Conservation (phyloP, 2,888 invertebrate species). For the Luffia ferchaultella region DNA sequence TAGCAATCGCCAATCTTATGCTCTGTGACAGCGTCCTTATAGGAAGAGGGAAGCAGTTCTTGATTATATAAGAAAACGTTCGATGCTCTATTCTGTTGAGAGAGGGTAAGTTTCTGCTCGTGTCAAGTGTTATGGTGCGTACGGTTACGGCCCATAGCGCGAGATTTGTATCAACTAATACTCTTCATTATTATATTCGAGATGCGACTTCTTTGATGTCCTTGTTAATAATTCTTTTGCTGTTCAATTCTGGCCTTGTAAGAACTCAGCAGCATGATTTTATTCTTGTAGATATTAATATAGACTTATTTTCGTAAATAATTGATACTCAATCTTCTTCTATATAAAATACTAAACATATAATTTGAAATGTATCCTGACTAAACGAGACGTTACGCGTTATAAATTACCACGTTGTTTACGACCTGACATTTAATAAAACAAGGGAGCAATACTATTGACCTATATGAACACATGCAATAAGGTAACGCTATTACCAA, state of each 20-base stretch:
- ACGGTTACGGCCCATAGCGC: conserved; percentile 8
- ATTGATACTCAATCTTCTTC: too few species aligned
- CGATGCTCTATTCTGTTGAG: conserved; percentile 36
- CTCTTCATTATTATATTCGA: background rate
- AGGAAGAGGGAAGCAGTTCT: conserved; percentile 28
- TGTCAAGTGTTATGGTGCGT: conserved; percentile 25
- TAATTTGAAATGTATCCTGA: too few species aligned
- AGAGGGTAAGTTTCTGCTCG: conserved; percentile 35
- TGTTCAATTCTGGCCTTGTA: background rate
- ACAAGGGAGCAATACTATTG: background rate
- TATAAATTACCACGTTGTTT: background rate
- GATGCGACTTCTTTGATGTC: background rate
- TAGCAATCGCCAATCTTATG: conserved; percentile 1
- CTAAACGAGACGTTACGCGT: too few species aligned
- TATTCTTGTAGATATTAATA: too few species aligned
- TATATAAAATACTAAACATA: too few species aligned
- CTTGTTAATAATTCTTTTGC: background rate
- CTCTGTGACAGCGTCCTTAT: background rate
- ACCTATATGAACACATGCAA: background rate
- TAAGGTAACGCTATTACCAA: too few species aligned
- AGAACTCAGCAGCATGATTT: too few species aligned
- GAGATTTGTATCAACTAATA: background rate
- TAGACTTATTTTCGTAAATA: too few species aligned
- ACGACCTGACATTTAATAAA: background rate
- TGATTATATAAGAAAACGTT: conserved; percentile 51